Evolutionary conservation across 1,140 invertebrate species (phyloP), one percentile per base, ranked within the genome.

Genomic region (Dinoponera quadriceps): DNA sequence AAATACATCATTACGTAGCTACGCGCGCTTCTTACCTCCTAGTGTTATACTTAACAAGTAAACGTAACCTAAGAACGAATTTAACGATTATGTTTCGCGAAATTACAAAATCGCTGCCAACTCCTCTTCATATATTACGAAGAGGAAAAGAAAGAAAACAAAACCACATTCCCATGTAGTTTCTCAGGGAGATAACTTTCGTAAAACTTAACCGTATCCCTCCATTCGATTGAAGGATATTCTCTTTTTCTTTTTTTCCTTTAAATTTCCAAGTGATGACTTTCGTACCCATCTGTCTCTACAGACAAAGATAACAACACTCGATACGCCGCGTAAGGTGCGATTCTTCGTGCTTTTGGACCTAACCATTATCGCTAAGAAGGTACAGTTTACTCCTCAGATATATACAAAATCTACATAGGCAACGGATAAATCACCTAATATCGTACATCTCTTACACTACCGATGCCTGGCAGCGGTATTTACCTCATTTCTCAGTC

Each of bases 351-450:
- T 88, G 83, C 77, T 83, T 85, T 78, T 78, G 48, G 66, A 44
- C n/a, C 54, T n/a, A n/a, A n/a, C n/a, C 82, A 87, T 81, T 87
- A 88, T 89, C 60, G 74, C 78, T 88, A 89, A 59, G 29, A 88
- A 89, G 63, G 59, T 90, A 85, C 68, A 48, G 78, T 86, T 75
- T 48, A 66, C 59, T 62, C 18, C 82, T 38, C 44, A 75, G 44
- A 20, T 91, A 90, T 90, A 65, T 89, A 91, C 85, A 90, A 83
- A 83, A 83, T 72, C 74, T 86, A 78, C 83, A 65, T 62, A 85
- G 65, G 89, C 69, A 73, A 87, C 81, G 85, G 59, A 88, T 88
- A 87, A 88, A 87, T 87, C 89, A 91, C 82, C 66, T 63, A 85
- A 51, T 74, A 89, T 68, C 33, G 44, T 77, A 75, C 62, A 81